Evolutionary conservation across 2,113 vertebrate genomes (phyloP), one percentile per base, ranked within the genome.

Genomic region (Chaenogobius annularis): DNA sequence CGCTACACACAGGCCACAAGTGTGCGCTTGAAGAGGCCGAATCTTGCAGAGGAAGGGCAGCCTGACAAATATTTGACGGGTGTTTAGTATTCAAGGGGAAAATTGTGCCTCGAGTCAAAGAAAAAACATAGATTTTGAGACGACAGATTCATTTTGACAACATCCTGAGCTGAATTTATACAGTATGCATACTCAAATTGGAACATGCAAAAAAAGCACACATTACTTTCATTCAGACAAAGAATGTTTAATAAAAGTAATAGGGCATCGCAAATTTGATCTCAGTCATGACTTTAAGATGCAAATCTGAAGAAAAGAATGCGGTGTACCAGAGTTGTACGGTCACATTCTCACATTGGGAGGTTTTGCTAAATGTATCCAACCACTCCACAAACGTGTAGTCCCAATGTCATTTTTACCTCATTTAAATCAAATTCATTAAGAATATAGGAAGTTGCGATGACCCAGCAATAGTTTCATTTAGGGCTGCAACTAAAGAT

Each of bases 31-130:
- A 75, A 80, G 78, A 83, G 68, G 72, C 52, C 47, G 66, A 66
- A 79, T 73, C 68, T 75, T 31, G 82, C 66, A 23, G 78, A 77
- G 74, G 78, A 82, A 80, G 77, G 78, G 68, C 75, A 50, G 52
- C 64, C 77, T 23, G 26, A 48, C 83, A 86, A 91, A 90, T 86
- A 90, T 89, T 89, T 84, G 79, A 81, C 80, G 70, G 72, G 68
- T 70, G 73, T 56, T 40, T 69, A 67, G 74, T 70, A 88, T 79
- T 88, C 77, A 88, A 85, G 88, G 84, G 66, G 56, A n/a, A 82
- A n/a, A 66, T 85, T 90, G 77, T 87, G 86, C 78, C 88, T 83
- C 80, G 75, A 85, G 87, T 85, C 67, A 9, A 61, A 35, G 73
- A 77, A 86, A 83, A 88, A 76, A 82, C 83, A 66, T 52, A 5